These are phyloP conservation scores for Ictalurus furcatus DNA, from an alignment of 2,113 vertebrate genomes.

Conservation along the genomic window DNA sequence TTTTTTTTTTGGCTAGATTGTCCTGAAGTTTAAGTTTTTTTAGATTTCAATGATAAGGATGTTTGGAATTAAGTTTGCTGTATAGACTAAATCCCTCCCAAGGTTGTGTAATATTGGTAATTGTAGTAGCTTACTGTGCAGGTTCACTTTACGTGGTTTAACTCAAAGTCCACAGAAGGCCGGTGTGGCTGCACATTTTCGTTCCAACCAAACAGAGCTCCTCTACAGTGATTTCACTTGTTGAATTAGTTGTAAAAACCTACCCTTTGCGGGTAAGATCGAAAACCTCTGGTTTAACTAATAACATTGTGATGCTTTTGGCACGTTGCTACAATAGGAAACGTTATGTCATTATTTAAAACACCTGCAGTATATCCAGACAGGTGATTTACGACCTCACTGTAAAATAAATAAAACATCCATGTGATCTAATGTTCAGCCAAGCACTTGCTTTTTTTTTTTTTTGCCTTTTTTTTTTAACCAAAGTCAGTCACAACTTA, in stretches of 20 bases:
- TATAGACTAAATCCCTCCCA: not conserved
- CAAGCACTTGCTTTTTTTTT: not conserved
- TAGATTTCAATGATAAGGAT: not conserved
- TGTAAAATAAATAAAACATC: slow-evolving; percentile 22
- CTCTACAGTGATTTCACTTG: too few species aligned
- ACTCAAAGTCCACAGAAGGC: not conserved
- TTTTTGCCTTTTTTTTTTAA: too few species aligned
- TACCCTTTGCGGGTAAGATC: too few species aligned
- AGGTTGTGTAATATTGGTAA: not conserved
- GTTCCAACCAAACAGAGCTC: not conserved
- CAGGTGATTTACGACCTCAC: slow-evolving; percentile 7
- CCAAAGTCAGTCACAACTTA: not conserved
- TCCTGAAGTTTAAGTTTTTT: not conserved
- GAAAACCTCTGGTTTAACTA: not conserved
- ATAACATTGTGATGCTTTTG: slow-evolving; percentile 4
- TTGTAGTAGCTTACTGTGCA: not conserved
- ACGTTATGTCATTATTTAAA: slow-evolving; percentile 7
- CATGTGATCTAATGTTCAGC: not conserved
- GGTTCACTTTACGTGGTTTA: not conserved
- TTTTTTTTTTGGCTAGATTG: not conserved
- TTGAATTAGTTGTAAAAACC: not conserved
- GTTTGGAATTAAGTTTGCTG: not conserved
- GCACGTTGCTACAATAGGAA: not conserved
- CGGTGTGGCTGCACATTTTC: not conserved
- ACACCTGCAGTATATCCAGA: not conserved